Evolutionary conservation across 1,140 invertebrate species (phyloP).

Genomic region (Drosophila tani): DNA sequence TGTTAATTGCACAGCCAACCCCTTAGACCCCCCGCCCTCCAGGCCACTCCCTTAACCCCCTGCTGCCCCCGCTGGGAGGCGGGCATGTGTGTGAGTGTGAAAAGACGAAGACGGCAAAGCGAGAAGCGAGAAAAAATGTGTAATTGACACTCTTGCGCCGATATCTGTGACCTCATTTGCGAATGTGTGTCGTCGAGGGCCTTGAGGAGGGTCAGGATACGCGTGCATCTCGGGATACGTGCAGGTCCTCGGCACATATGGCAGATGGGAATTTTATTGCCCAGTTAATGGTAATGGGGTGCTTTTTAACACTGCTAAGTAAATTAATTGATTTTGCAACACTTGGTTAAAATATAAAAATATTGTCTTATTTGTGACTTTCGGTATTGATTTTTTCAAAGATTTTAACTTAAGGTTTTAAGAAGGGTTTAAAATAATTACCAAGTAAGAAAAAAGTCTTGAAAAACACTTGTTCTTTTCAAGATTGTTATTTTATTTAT

Average conservation of each 20-base stretch:
- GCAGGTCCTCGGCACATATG: slow-evolving; percentile 7
- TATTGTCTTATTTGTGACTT: background rate
- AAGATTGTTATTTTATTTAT: background rate
- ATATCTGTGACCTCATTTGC: slow-evolving; percentile 79
- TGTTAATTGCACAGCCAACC: slow-evolving; percentile 58
- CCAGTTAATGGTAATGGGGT: background rate
- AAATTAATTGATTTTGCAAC: background rate
- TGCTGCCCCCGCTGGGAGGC: background rate
- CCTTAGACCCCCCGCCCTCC: background rate
- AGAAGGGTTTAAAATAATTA: too few relatives aligned
- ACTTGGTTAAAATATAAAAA: background rate
- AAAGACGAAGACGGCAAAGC: slow-evolving; percentile 30
- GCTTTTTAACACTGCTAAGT: background rate
- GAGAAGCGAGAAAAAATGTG: slow-evolving; percentile 49
- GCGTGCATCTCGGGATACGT: slow-evolving; percentile 25
- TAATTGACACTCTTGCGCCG: slow-evolving; percentile 79
- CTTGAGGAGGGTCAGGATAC: slow-evolving; percentile 78
- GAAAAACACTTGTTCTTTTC: background rate
- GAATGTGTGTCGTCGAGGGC: slow-evolving; percentile 71
- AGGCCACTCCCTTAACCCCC: slow-evolving; percentile 6
- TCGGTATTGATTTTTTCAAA: too few relatives aligned
- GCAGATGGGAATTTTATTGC: background rate
- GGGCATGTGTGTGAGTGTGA: slow-evolving; percentile 17
- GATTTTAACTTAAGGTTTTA: too few relatives aligned
- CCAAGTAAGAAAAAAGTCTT: background rate